These are phyloP conservation scores for Tetragonula carbonaria DNA, from an alignment of 2,888 invertebrate genomes.

Conservation along the genomic window DNA sequence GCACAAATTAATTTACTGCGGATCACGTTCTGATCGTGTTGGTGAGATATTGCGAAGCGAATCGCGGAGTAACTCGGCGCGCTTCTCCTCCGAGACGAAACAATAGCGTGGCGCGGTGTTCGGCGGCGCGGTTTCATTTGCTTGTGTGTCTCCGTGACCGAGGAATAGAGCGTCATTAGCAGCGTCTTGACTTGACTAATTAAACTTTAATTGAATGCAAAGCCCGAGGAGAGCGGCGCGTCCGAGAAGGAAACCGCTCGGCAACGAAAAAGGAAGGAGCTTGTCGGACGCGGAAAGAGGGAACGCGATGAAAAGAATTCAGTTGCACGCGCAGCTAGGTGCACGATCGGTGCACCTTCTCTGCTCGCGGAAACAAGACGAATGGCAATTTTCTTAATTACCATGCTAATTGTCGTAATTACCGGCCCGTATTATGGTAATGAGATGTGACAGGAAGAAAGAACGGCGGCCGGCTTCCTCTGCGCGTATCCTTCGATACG, in stretches of 20 bases:
- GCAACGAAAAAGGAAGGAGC: neutral
- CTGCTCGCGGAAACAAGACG: conserved; percentile 58
- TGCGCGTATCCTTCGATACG: conserved; percentile 5
- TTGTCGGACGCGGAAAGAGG: neutral
- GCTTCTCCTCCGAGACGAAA: conserved; percentile 13
- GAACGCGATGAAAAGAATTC: conserved; percentile 19
- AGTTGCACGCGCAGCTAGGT: conserved; percentile 20
- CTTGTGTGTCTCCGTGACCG: conserved; percentile 42
- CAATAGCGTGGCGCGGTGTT: conserved; percentile 27
- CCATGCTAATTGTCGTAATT: conserved; percentile 80
- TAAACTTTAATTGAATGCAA: conserved; percentile 76
- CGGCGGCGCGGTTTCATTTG: conserved; percentile 21
- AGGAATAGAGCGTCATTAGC: conserved; percentile 57
- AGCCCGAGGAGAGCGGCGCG: conserved; percentile 49
- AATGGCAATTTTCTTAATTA: conserved; percentile 79
- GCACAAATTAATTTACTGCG: too few species aligned
- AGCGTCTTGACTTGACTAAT: conserved; percentile 71
- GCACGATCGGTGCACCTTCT: neutral
- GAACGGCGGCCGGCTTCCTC: conserved; percentile 11
- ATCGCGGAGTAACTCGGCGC: conserved; percentile 13
- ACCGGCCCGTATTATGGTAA: conserved; percentile 77
- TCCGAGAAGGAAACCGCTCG: conserved; percentile 10
- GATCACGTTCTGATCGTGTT: neutral
- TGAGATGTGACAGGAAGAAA: conserved; percentile 80
- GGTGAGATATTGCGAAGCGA: conserved; percentile 14